A percentile compares a stretch with the other conserved stretches of the same genome.
These are phyloP conservation scores for Drosophila acutilabella DNA, from an alignment of 2,888 invertebrate genomes.

Conservation along the genomic window DNA sequence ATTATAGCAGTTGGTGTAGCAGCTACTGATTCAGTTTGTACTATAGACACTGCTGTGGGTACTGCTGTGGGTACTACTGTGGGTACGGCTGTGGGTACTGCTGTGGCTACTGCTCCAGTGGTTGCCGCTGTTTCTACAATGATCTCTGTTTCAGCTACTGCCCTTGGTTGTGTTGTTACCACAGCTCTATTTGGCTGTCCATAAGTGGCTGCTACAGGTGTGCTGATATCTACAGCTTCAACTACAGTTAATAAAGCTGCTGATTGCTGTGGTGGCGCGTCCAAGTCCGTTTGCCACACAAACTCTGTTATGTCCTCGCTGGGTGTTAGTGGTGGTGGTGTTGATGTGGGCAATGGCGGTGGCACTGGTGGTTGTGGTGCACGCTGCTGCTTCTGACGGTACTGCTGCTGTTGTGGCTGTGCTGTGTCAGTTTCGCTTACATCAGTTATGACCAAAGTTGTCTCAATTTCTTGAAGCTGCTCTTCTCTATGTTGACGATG, in stretches of 20 bases:
- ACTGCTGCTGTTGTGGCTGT: constrained; percentile 14
- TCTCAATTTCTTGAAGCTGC: constrained; percentile 12
- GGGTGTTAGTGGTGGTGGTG: constrained; percentile 61
- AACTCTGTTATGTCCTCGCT: constrained; percentile 40
- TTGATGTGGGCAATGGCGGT: constrained; percentile 58
- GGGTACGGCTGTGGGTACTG: neutral
- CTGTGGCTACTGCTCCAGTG: neutral
- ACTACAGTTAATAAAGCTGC: constrained; percentile 1
- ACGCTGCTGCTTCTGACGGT: constrained; percentile 19
- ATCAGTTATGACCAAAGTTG: constrained; percentile 41
- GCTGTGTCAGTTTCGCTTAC: constrained; percentile 29
- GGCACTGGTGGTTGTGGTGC: constrained; percentile 48
- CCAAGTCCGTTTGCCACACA: constrained; percentile 33
- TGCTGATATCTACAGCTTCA: neutral
- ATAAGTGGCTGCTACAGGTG: neutral
- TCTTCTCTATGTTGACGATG: constrained; percentile 21
- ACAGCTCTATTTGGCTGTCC: neutral
- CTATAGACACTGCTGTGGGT: neutral
- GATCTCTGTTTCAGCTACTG: neutral
- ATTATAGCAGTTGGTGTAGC: constrained; percentile 1
- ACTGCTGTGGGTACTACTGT: constrained; percentile 1
- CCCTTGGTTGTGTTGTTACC: constrained; percentile 1
- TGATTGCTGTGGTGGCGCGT: constrained; percentile 18
- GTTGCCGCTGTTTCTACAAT: neutral
- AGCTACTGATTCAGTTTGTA: neutral